Conservation (phyloP, 2,113 vertebrate species). For the Ictalurus punctatus region DNA sequence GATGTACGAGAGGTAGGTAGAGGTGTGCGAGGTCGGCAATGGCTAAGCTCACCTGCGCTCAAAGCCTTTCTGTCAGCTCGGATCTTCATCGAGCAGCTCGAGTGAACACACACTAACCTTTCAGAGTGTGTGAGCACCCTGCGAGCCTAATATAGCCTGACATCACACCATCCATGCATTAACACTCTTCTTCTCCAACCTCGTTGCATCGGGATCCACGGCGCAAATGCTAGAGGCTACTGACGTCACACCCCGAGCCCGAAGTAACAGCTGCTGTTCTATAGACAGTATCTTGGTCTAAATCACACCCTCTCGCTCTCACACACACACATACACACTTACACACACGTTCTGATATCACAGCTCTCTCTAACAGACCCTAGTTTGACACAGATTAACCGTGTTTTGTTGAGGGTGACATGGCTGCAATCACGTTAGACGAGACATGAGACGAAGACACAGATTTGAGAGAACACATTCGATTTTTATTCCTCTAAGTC, state of each 20-base stretch:
- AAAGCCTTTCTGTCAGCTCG: conserved; percentile 64
- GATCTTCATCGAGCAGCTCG: conserved; percentile 60
- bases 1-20: conserved; percentile 24
- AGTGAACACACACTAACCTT: conserved; percentile 64
- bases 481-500: neutral
- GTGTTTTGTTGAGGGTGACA: conserved; percentile 2
- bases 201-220: neutral
- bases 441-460: conserved; percentile 4
- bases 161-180: conserved; percentile 61
- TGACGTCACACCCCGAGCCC: neutral
- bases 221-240: neutral
- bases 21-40: conserved; percentile 47
- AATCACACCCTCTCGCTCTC: conserved; percentile 1
- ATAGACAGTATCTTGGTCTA: conserved; percentile 7
- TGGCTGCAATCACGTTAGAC: conserved; percentile 9
- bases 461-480: conserved; percentile 15
- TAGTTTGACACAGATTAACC: conserved; percentile 20
- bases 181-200: conserved; percentile 53
- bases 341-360: conserved; percentile 10
- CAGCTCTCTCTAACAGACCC: conserved; percentile 6
- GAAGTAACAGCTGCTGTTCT: conserved; percentile 15
- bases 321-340: neutral
- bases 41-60: conserved; percentile 66
- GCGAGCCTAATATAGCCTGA: conserved; percentile 63
- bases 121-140: conserved; percentile 57